Base-by-base conservation (phyloP, 2,888 invertebrate genomes). In the Drosophila meridiana region DNA sequence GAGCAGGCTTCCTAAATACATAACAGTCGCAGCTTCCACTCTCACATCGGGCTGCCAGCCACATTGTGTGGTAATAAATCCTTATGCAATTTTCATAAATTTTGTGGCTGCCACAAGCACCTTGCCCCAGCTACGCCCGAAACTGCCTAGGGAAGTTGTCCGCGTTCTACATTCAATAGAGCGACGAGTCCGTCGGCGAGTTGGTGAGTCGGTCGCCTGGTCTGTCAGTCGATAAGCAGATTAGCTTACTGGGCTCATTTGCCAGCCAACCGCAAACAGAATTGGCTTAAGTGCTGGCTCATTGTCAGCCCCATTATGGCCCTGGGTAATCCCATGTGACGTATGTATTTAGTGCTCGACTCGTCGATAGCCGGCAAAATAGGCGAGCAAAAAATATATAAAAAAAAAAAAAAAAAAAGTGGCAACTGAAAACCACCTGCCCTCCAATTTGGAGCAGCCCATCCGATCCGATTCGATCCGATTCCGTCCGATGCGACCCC, bases 281-380 rank as follows among this genome's bases (percentile, higher is more conserved):
- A 80, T 78, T 78, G 76, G 78, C 80, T 78, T 76, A 80, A 78
- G 72, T 76, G 78, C 55, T 78, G 47, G 63, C 77, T 76, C 77
- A 78, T 78, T 78, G 77, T 80, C 76, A 76, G 76, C 48, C 72
- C 80, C 72, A 71, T 62, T 71, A 71, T 62, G 63, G 58, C 64
- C 57, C 56, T 59, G 64, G 76, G 66, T 78, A 78, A 78, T 80
- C 77, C 80, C 76, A 61, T 69, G 79, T 82, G 79, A 78, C 78
- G 81, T 80, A 67, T 74, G 81, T 80, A 67, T 74, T 69, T 76
- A 59, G 45, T 61, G 61, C 50, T 36, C 36, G 26, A 40, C 57
- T 66, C 34, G 74, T 71, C 71, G 63, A 74, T 82, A 74, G 75
- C 79, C 79, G 79, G 82, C 79, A 69, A 69, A 62, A 34, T 30